Evolutionary conservation across 2,113 vertebrate species (phyloP), one percentile per base, ranked within the genome.

Genomic region (Heteronetta atricapilla): DNA sequence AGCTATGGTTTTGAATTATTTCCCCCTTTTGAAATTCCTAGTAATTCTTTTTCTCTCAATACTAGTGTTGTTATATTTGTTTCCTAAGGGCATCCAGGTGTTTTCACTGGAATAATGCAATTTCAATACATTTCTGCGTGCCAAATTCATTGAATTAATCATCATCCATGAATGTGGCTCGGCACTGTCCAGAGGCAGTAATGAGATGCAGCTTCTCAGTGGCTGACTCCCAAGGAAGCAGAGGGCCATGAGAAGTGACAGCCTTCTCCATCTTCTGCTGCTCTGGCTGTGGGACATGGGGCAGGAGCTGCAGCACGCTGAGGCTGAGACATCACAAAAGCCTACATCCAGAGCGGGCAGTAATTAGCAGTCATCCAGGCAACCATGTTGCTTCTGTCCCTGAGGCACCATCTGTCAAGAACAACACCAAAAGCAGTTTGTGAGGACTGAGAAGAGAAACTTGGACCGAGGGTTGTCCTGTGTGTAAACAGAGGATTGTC

Each of bases 1-100:
- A 80, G n/a, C 64, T 74, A 34, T 88, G 55, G 60, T 72, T 89
- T 91, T 29, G 68, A 75, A 44, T 93, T 69, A 72, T 87, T 73
- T 72, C 33, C 29, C 36, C 64, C 46, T 88, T 88, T 93, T 83
- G 75, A 95, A 95, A 93, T 90, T 93, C 80, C 69, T 81, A 38
- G 52, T 14, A 10, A 90, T 92, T 59, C 22, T 40, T 94, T 89
- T 66, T 74, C 26, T 82, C 17, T 78, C 76, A 74, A 36, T 86
- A 72, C 12, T 66, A 13, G 14, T 83, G 44, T 79, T 84, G 33
- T 89, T 93, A n/a, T 86, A 80, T 85, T 95, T 75, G 56, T 94
- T 88, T 96, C 88, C 85, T 92, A 64, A 90, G 90, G 81, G 69
- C 69, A 88, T 82, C 75, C 67, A 90, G 82, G 77, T 95, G 59